Conservation (phyloP, 2,797 vertebrate species). For the Brotula barbata region DNA sequence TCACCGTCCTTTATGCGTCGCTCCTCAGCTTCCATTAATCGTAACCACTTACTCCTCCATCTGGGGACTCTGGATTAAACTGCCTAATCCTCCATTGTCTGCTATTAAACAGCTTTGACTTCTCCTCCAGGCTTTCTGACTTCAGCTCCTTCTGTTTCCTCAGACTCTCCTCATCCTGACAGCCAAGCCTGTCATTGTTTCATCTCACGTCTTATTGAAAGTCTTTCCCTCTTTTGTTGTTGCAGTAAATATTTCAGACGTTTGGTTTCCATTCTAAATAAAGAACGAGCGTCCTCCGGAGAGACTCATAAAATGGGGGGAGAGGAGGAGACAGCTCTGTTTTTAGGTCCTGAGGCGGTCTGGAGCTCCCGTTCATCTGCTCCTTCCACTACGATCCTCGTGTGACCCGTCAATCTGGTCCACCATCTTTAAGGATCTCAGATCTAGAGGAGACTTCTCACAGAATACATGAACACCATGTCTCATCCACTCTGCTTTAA, state of each 20-base stretch:
- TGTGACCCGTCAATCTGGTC: too few relatives aligned
- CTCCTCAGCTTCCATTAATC: background rate
- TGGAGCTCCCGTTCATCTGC: too few relatives aligned
- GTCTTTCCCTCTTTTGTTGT: conserved; percentile 13
- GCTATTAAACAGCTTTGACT: conserved; percentile 6
- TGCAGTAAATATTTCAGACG: conserved; percentile 56
- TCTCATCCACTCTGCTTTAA: too few relatives aligned
- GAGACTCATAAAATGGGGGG: background rate
- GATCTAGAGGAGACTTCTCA: too few relatives aligned
- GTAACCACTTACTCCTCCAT: conserved; percentile 1
- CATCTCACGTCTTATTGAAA: conserved; percentile 38
- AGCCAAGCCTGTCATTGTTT: conserved; percentile 15
- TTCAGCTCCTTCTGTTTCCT: background rate
- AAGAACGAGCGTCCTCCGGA: conserved; percentile 25
- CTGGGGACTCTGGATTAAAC: conserved; percentile 21
- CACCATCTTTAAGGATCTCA: too few relatives aligned
- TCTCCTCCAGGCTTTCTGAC: conserved; percentile 12
- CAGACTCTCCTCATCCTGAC: background rate
- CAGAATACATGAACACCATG: too few relatives aligned
- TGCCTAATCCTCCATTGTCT: conserved; percentile 24
- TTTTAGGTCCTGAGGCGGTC: too few relatives aligned
- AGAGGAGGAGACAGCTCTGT: too few relatives aligned
- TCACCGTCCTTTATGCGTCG: background rate
- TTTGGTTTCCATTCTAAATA: conserved; percentile 43
- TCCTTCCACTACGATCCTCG: too few relatives aligned